Base-by-base conservation (phyloP, 2,888 invertebrate genomes). In the Trachelus troglodyta region DNA sequence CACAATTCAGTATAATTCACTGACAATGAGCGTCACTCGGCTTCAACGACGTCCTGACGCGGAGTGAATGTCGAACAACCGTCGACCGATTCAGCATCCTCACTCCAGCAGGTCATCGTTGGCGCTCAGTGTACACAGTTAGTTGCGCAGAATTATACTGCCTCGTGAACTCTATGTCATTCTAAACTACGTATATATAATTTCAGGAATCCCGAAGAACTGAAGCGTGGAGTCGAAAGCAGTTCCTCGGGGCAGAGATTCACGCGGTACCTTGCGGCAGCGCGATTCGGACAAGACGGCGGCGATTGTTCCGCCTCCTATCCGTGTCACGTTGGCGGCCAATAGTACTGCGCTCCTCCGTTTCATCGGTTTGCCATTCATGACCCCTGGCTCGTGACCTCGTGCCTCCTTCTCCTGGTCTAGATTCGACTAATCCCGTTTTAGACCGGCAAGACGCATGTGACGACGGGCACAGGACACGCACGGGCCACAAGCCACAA, bases 231-330 rank as follows among this genome's bases (percentile, higher is more conserved):
- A 23, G 93, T 94, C 3, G 89, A 92, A 77, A 94, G 94, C 79
- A 96, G 96, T 91, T 93, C 93, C 83, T 95, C 95, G 79, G 96
- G 96, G 33, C 91, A 95, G 35, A 93, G 95, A 79, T 97, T 97
- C 92, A 96, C 96, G 92, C 93, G 94, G 87, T 96, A 96, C 87
- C 94, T 97, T 6, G 95, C 95, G 89, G 96, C 97, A 0, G 97
- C 97, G 0, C 94, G 97, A 85, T 95, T 96, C 86, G 97, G 97
- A 0, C 97, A 97, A 89, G 96, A 97, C 84, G 94, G 95, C 85
- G 95, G 95, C 83, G 96, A 97, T 88, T 97, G 97, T 85, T 85
- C 94, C 1, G 89, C 92, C 81, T 88, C 94, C 1, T 96, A 96
- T 90, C 94, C 95, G 1, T 97, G 97, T 91, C 93, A 93, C 77